phyloP scores from a whole-genome alignment of 2,113 vertebrate species.

The Fregata magnificens region DNA sequence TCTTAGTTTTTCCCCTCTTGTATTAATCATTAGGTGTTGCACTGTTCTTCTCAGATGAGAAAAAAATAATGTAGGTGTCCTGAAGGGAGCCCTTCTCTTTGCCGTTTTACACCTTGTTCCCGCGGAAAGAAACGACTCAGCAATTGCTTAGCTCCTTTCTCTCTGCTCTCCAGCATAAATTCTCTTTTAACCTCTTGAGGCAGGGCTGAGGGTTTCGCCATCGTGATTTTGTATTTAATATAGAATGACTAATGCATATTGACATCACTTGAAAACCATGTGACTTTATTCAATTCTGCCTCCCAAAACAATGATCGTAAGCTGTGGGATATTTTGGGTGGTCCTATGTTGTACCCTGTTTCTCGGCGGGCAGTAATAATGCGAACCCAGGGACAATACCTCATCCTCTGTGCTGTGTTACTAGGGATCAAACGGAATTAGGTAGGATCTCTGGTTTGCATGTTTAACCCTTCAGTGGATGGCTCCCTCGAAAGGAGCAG shows the following conservation, averaged over 20 bases:
- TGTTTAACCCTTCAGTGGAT: not conserved
- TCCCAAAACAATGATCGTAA: rapidly evolving
- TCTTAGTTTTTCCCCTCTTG: not conserved
- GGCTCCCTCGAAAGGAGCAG: not conserved
- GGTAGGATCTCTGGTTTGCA: not conserved
- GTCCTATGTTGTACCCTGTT: not conserved
- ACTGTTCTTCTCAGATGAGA: not conserved
- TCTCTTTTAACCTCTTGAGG: not conserved
- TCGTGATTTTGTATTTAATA: not conserved
- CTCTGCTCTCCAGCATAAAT: not conserved
- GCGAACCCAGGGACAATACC: not conserved
- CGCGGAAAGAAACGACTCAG: not conserved
- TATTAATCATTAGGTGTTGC: not conserved
- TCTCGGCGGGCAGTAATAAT: not conserved
- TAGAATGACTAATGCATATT: not conserved
- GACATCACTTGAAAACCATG: not conserved
- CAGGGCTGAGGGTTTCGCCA: not conserved
- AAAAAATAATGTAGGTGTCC: not conserved
- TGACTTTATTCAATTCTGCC: not conserved
- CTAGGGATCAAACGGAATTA: slow-evolving; percentile 13
- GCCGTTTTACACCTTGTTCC: not conserved
- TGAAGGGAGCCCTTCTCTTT: not conserved
- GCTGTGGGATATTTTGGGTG: not conserved
- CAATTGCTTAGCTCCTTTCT: not conserved
- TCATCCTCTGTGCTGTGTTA: not conserved